A percentile compares a stretch with the other conserved stretches of the same genome.
Conservation (phyloP, 1,140 invertebrate genomes). For the Ptiloglossa arizonensis region DNA sequence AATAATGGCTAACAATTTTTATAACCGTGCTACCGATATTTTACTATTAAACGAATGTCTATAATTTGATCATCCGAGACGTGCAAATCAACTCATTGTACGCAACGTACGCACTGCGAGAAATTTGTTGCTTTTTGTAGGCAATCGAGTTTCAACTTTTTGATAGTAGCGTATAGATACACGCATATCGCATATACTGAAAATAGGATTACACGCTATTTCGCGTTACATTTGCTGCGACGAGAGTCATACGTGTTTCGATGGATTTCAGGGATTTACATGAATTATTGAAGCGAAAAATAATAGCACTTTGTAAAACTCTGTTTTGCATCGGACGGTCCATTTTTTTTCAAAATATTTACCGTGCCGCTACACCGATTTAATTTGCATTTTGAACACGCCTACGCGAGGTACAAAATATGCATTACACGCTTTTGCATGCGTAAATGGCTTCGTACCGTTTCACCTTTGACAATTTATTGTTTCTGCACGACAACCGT, state of each 20-base stretch:
- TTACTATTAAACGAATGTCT: too few relatives aligned
- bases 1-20: too few relatives aligned
- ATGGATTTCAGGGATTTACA: constrained; percentile 26
- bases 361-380: not conserved
- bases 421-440: constrained; percentile 15
- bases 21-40: too few relatives aligned
- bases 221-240: not conserved
- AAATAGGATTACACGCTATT: constrained; percentile 7
- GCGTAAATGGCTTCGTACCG: constrained; percentile 1
- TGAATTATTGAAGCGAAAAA: constrained; percentile 10
- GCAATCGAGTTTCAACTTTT: not conserved
- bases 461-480: constrained; percentile 4
- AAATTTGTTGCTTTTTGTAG: too few relatives aligned
- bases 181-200: not conserved
- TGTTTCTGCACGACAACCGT: not conserved
- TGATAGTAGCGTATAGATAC: not conserved
- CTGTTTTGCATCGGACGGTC: too few relatives aligned
- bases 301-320: constrained; percentile 20
- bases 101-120: too few relatives aligned
- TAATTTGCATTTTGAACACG: constrained; percentile 29
- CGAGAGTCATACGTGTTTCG: not conserved
- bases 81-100: too few relatives aligned
- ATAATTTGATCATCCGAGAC: too few relatives aligned
- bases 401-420: not conserved
- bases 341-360: constrained; percentile 5